A percentile compares a stretch with the other conserved stretches of the same genome.
Conservation (phyloP, 2,888 invertebrate genomes). For the Axea sp. region DNA sequence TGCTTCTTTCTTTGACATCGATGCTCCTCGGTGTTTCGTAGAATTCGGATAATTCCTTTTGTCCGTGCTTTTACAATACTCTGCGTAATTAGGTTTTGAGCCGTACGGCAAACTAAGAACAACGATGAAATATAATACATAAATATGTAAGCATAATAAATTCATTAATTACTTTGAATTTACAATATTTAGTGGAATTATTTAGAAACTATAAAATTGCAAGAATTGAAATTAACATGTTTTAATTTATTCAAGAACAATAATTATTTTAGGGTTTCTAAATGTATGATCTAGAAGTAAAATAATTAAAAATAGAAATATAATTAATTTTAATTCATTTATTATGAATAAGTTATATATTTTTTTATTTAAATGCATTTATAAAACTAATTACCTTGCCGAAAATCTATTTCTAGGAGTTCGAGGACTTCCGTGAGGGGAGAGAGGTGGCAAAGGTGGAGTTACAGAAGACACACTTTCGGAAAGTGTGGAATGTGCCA, state of each 20-base stretch:
- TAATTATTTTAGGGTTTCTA: too few relatives aligned
- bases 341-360: too few relatives aligned
- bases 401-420: slow-evolving; percentile 76
- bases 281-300: too few relatives aligned
- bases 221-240: too few relatives aligned
- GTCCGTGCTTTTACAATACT: slow-evolving; percentile 80
- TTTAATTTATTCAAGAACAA: too few relatives aligned
- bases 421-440: slow-evolving; percentile 82
- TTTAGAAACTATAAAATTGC: too few relatives aligned
- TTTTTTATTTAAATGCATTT: too few relatives aligned
- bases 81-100: slow-evolving; percentile 81
- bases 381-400: slow-evolving; percentile 69
- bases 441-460: slow-evolving; percentile 88
- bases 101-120: slow-evolving; percentile 84
- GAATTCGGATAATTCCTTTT: slow-evolving; percentile 72
- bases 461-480: slow-evolving; percentile 87
- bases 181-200: too few relatives aligned
- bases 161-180: too few relatives aligned
- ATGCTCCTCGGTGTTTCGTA: slow-evolving; percentile 74
- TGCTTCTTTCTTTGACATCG: slow-evolving; percentile 74
- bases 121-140: slow-evolving; percentile 26
- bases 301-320: too few relatives aligned
- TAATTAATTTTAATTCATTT: too few relatives aligned
- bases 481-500: slow-evolving; percentile 84
- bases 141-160: too few relatives aligned